phyloP scores from a whole-genome alignment of 2,113 vertebrate genomes.

The Seriola dumerili region DNA sequence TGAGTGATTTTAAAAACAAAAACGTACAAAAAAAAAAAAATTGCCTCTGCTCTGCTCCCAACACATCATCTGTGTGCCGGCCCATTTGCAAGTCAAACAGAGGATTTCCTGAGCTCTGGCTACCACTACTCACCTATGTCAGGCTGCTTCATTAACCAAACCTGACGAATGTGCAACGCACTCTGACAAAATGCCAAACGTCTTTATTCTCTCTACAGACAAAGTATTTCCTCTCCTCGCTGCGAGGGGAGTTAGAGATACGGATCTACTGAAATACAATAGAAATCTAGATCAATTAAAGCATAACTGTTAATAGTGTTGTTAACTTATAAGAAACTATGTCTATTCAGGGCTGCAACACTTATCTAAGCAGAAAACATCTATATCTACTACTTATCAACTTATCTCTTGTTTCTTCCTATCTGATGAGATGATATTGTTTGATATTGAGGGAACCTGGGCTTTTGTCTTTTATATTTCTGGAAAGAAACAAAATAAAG shows the following conservation, averaged over 20 bases:
- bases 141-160: slow-evolving; percentile 34
- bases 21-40: not conserved
- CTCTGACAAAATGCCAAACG: slow-evolving; percentile 33
- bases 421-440: not conserved
- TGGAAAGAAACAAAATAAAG: not conserved
- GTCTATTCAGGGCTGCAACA: not conserved
- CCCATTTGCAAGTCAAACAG: slow-evolving; percentile 12
- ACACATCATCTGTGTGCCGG: slow-evolving; percentile 23
- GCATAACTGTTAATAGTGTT: not conserved
- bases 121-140: slow-evolving; percentile 43
- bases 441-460: not conserved
- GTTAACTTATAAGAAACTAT: not conserved
- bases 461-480: slow-evolving; percentile 16
- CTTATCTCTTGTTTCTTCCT: not conserved
- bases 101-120: slow-evolving; percentile 42
- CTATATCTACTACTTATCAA: not conserved
- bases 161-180: slow-evolving; percentile 38
- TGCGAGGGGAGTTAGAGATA: slow-evolving; percentile 11
- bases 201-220: slow-evolving; percentile 23
- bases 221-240: not conserved
- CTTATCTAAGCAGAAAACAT: not conserved
- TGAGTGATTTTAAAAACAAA: slow-evolving; percentile 1
- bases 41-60: slow-evolving; percentile 4
- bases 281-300: slow-evolving; percentile 2
- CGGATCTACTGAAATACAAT: not conserved